Conservation (phyloP, 53 echinoderm and acorn worm genomes). For the Actinopyga echinites region DNA sequence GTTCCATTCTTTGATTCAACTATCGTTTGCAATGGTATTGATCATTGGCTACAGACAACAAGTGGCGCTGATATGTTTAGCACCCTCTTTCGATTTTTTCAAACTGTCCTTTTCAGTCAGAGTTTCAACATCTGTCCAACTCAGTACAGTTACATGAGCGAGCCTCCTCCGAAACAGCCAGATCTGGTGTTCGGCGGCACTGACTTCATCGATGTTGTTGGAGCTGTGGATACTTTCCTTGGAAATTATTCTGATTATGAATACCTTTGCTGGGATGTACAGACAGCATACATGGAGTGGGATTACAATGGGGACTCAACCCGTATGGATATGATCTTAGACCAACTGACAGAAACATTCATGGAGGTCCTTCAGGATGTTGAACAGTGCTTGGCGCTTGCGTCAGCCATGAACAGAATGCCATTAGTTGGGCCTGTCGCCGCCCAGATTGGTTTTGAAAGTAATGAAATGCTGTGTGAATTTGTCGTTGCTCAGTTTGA, state of each 20-base stretch:
- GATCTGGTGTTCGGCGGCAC: neutral
- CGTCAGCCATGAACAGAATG: neutral
- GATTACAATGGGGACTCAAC: neutral
- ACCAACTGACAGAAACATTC: neutral
- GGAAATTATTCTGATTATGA: constrained; percentile 34
- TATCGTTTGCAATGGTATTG: neutral
- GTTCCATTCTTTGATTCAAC: neutral
- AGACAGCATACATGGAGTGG: constrained; percentile 9
- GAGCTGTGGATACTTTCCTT: constrained; percentile 9
- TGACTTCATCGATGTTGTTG: neutral
- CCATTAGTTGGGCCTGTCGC: constrained; percentile 11
- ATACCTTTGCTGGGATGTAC: constrained; percentile 23
- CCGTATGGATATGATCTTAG: neutral
- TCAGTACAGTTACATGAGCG: neutral
- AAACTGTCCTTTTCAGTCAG: neutral
- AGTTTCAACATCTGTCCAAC: constrained; percentile 9
- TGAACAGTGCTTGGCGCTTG: neutral
- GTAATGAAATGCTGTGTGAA: constrained; percentile 7
- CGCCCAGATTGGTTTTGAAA: constrained; percentile 17
- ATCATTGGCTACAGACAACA: neutral
- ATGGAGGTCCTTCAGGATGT: neutral
- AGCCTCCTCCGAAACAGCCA: neutral
- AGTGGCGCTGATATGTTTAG: neutral
- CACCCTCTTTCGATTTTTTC: neutral
- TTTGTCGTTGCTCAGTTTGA: neutral